Evolutionary conservation across 2,888 invertebrate species (phyloP), one percentile per base, ranked within the genome.

Genomic region (Toxonevra muliebris): DNA sequence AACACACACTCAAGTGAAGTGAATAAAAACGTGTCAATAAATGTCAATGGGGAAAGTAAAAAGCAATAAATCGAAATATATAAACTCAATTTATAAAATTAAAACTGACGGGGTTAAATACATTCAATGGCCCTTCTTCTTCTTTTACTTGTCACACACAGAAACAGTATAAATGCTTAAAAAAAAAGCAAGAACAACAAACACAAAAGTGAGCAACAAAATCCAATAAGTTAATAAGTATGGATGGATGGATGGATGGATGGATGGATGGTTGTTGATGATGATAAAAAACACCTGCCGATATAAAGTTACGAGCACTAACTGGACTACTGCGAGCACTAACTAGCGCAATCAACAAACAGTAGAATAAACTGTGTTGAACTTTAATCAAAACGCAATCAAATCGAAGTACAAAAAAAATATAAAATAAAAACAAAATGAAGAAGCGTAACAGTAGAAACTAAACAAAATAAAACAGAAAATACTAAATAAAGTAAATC

Each of bases 51-150:
- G 64, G 69, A 69, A 68, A 61, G 71, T 73, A 66, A 69, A 60
- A 53, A 75, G 74, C 77, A 77, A 80, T 80, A 80, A 80, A 80
- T 80, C 80, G 79, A 77, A 77, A 76, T 76, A 73, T 76, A 77
- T 61, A 60, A 78, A 66, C 30, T 52, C 55, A 66, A 79, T 80
- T 79, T 77, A 75, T 74, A 71, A 79, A 79, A 80, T 79, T 77
- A 74, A 79, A 80, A 79, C 79, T 77, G 80, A 79, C 74, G 75
- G 74, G 73, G 74, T 71, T 71, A 70, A 71, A 70, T 65, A 65
- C 54, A 54, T n/a, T 13, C 58, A 50, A 40, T 55, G 58, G 13
- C 45, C 48, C 58, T 65, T 45, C 58, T 59, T 19, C 30, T 30
- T 30, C 30, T 30, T 30, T 7, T 30, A 30, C 30, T 30, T 30